Percentiles rank a stretch among this genome's conserved stretches.
Evolutionary conservation across 2,888 invertebrate species (phyloP).

Genomic region (Sisyra nigra): DNA sequence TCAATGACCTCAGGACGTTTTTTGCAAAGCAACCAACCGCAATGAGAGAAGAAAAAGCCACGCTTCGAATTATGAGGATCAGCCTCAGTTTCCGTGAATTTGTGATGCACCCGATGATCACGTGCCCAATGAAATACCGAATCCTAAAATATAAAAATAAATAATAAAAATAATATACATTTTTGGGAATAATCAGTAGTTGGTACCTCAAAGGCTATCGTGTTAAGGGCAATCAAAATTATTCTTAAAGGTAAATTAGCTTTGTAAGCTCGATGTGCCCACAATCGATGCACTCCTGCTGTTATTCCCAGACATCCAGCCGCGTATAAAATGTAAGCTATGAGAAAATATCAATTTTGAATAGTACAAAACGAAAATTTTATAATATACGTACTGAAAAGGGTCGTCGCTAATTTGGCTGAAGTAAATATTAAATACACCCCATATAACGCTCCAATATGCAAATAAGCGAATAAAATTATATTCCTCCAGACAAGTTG

Average conservation of each 20-base stretch:
- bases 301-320: constrained; percentile 82
- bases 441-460: constrained; percentile 47
- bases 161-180: no score
- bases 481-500: constrained; percentile 70
- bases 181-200: no score
- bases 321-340: constrained; percentile 59
- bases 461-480: constrained; percentile 52
- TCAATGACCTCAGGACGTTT: constrained; percentile 22
- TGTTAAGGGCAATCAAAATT: constrained; percentile 64
- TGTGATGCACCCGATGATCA: constrained; percentile 27
- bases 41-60: constrained; percentile 35
- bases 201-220: constrained; percentile 38
- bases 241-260: constrained; percentile 72
- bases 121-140: constrained; percentile 26
- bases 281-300: constrained; percentile 90
- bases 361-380: neutral
- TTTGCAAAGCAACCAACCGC: constrained; percentile 31
- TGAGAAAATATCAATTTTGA: constrained; percentile 16
- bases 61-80: constrained; percentile 26
- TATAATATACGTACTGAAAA: constrained; percentile 35
- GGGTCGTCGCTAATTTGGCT: constrained; percentile 29
- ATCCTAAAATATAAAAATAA: constrained; percentile 19
- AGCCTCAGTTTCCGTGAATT: constrained; percentile 27
- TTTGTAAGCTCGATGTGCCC: constrained; percentile 89
- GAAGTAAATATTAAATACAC: constrained; percentile 35